A percentile compares a stretch with the other conserved stretches of the same genome.
Conservation (phyloP, 2,888 invertebrate genomes). For the Ormyrus nitidulus region DNA sequence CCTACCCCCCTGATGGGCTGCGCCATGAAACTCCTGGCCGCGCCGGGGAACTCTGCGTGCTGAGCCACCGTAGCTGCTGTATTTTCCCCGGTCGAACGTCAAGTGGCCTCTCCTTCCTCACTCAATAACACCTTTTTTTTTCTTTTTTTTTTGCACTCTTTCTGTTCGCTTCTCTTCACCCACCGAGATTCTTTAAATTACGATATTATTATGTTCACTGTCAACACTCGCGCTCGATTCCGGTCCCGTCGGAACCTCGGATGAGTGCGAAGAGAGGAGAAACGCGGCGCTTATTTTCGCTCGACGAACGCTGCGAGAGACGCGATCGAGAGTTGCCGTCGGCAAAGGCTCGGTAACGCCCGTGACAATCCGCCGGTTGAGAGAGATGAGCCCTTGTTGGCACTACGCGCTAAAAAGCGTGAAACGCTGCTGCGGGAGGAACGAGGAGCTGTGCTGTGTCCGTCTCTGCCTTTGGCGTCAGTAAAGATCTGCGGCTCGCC, state of each 20-base stretch:
- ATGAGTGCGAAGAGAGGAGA: neutral
- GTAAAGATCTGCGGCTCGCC: slow-evolving; percentile 64
- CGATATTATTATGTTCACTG: slow-evolving; percentile 29
- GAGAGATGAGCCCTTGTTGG: neutral
- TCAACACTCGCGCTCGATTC: slow-evolving; percentile 42
- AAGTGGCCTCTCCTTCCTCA: slow-evolving; percentile 55
- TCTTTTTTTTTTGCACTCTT: slow-evolving; percentile 22
- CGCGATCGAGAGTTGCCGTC: neutral
- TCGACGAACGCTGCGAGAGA: neutral
- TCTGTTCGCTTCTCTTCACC: neutral
- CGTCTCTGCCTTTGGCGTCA: slow-evolving; percentile 64
- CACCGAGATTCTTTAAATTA: neutral
- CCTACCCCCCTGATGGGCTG: slow-evolving; percentile 83
- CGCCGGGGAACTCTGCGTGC: slow-evolving; percentile 79
- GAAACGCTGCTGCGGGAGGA: too few relatives aligned
- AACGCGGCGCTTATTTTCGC: too few relatives aligned
- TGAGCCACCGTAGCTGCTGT: slow-evolving; percentile 78
- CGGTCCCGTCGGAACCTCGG: slow-evolving; percentile 34
- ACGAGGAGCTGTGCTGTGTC: neutral
- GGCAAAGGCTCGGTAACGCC: neutral
- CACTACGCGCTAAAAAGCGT: too few relatives aligned
- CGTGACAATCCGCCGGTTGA: neutral
- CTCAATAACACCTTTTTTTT: slow-evolving; percentile 47
- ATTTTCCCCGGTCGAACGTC: slow-evolving; percentile 73
- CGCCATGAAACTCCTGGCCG: slow-evolving; percentile 91